These are phyloP conservation scores for Acrobasis consociella DNA, from an alignment of 2,888 invertebrate genomes.

Conservation along the genomic window DNA sequence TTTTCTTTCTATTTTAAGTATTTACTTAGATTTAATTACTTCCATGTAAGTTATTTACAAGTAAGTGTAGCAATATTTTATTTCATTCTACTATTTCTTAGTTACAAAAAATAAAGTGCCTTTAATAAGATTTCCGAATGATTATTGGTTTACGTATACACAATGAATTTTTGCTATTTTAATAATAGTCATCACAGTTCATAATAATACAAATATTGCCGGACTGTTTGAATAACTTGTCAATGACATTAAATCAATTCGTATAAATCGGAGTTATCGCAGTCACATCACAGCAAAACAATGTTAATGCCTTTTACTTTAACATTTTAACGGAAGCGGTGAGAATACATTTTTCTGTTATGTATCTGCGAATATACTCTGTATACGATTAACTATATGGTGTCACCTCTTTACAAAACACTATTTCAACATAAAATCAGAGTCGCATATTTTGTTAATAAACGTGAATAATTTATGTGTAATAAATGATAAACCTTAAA, in stretches of 20 bases:
- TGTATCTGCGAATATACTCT: not conserved
- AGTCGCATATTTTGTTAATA: slow-evolving; percentile 18
- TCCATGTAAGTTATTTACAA: slow-evolving; percentile 40
- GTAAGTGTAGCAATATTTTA: slow-evolving; percentile 54
- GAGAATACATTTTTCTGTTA: not conserved
- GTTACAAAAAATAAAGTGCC: slow-evolving; percentile 59
- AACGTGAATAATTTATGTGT: slow-evolving; percentile 29
- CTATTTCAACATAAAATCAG: not conserved
- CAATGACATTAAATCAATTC: not conserved
- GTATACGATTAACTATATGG: too few relatives aligned
- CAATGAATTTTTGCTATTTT: not conserved
- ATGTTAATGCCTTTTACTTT: not conserved
- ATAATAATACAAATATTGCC: not conserved
- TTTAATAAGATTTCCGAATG: slow-evolving; percentile 45
- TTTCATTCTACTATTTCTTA: slow-evolving; percentile 46
- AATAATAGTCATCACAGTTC: not conserved
- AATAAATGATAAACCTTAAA: slow-evolving; percentile 30
- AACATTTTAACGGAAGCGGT: not conserved
- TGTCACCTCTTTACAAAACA: too few relatives aligned
- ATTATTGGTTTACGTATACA: slow-evolving; percentile 34
- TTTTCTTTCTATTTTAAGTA: slow-evolving; percentile 34
- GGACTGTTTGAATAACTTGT: not conserved
- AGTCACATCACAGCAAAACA: not conserved
- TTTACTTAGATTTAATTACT: slow-evolving; percentile 37
- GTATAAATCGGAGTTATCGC: not conserved